Evolutionary conservation across 2,797 vertebrate species (phyloP).

Genomic region (Sebastes cheni): DNA sequence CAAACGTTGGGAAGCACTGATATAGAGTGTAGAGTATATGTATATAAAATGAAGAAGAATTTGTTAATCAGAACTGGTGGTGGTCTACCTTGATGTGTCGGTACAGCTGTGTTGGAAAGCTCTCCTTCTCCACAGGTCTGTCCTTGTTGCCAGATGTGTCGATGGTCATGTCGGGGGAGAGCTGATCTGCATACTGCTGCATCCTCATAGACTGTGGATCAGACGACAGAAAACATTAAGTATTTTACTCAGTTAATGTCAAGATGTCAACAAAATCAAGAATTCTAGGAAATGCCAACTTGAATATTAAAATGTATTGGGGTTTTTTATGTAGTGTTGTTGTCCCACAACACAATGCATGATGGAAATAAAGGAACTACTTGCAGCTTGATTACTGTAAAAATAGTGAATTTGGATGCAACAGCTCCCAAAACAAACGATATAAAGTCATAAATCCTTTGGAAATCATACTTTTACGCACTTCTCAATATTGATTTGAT

Average conservation of each 20-base stretch:
- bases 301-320: not conserved
- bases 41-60: too few relatives aligned
- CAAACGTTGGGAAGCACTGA: too few relatives aligned
- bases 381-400: not conserved
- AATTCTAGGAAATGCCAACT: not conserved
- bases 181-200: slow-evolving; percentile 88
- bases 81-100: slow-evolving; percentile 93
- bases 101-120: slow-evolving; percentile 93
- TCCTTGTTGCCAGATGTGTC: slow-evolving; percentile 90
- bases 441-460: not conserved
- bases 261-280: not conserved
- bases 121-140: slow-evolving; percentile 91
- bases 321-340: not conserved
- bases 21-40: too few relatives aligned
- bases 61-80: not conserved
- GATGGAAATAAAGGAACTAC: not conserved
- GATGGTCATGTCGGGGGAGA: slow-evolving; percentile 92
- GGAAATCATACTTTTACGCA: not conserved
- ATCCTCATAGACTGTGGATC: slow-evolving; percentile 87
- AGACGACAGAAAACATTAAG: not conserved
- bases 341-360: not conserved
- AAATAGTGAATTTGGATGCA: not conserved
- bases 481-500: not conserved
- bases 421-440: not conserved
- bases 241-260: not conserved